Percentiles rank a stretch among this genome's conserved stretches.
Conservation (phyloP, 2,113 vertebrate species). For the Xiphophorus couchianus region DNA sequence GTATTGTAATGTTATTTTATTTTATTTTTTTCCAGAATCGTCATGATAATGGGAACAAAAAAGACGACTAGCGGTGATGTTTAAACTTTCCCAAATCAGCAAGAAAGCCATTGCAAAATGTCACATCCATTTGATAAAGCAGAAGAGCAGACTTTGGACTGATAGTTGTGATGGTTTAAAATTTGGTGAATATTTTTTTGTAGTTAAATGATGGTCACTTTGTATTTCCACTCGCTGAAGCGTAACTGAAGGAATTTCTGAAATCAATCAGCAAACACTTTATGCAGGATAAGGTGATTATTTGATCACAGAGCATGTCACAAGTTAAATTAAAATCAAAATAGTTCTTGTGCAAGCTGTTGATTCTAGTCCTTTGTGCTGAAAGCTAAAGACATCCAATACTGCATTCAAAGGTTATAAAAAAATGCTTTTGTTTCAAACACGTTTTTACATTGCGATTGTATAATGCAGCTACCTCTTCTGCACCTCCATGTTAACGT, state of each 20-base stretch:
- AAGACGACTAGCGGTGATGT: slow-evolving; percentile 56
- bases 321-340: not conserved
- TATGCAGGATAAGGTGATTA: not conserved
- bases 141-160: not conserved
- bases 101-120: slow-evolving; percentile 11
- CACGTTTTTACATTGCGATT: not conserved
- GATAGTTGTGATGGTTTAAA: slow-evolving; percentile 15
- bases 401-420: not conserved
- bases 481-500: not conserved
- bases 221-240: not conserved
- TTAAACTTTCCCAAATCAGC: not conserved
- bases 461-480: not conserved
- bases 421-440: slow-evolving; percentile 25
- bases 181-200: not conserved
- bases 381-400: not conserved
- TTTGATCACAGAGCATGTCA: not conserved
- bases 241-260: not conserved
- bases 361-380: slow-evolving; percentile 7
- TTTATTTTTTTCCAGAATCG: slow-evolving; percentile 57
- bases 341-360: not conserved
- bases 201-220: not conserved
- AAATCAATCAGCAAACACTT: not conserved
- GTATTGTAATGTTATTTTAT: not conserved
- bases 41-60: slow-evolving; percentile 63
- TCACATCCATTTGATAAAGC: not conserved